phyloP scores from a whole-genome alignment of 2,797 vertebrate species.

The Etheostoma nigrum region DNA sequence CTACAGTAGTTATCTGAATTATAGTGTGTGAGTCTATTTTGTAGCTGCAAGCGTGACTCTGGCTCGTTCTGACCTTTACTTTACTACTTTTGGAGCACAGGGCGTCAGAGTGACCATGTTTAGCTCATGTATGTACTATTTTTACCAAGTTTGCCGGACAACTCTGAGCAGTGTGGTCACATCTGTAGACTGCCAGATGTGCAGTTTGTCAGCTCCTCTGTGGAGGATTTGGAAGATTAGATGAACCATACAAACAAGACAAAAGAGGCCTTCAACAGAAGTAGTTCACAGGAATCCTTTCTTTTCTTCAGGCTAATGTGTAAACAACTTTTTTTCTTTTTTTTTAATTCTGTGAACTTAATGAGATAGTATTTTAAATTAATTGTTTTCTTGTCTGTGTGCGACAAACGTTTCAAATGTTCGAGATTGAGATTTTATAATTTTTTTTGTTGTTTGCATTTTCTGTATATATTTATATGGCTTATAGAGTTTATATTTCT shows the following conservation, averaged over 20 bases:
- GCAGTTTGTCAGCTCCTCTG: slow-evolving; percentile 40
- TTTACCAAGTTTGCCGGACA: slow-evolving; percentile 48
- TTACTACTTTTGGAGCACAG: background rate
- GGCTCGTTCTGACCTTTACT: slow-evolving; percentile 9
- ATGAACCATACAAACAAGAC: slow-evolving; percentile 67
- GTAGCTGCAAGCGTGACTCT: slow-evolving; percentile 6
- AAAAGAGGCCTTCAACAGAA: slow-evolving; percentile 60
- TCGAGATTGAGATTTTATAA: background rate
- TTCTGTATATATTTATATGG: background rate
- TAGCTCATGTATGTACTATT: slow-evolving; percentile 32
- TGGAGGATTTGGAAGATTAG: slow-evolving; percentile 69
- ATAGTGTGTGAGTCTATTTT: background rate
- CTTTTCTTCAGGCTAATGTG: slow-evolving; percentile 19
- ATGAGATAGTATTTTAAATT: background rate
- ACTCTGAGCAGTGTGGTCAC: slow-evolving; percentile 59
- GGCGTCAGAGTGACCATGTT: slow-evolving; percentile 24
- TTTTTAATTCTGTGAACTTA: slow-evolving; percentile 2
- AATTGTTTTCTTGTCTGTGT: background rate
- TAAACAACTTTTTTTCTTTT: background rate
- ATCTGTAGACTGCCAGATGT: slow-evolving; percentile 61
- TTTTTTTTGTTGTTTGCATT: background rate
- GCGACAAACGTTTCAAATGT: background rate
- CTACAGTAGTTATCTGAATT: slow-evolving; percentile 8
- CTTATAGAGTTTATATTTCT: background rate
- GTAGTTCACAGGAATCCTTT: slow-evolving; percentile 18